Evolutionary conservation across 2,113 vertebrate species (phyloP).

Genomic region (Gobio gobio): DNA sequence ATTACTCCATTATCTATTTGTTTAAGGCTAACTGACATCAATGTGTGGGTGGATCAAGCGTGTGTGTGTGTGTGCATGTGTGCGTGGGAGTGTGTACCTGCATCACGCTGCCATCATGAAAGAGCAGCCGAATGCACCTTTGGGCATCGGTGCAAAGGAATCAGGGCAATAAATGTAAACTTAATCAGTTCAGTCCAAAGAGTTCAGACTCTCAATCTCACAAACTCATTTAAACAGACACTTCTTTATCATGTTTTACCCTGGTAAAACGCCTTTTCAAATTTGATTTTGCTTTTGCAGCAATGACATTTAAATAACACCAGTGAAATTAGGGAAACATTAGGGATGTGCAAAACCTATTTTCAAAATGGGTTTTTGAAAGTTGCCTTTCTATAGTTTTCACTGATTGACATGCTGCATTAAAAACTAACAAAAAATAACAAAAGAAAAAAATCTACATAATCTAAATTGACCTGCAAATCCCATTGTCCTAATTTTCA

Average conservation of each 20-base stretch:
- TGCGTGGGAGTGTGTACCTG: slow-evolving; percentile 60
- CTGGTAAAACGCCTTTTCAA: neutral
- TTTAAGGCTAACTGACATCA: slow-evolving; percentile 40
- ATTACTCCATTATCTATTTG: slow-evolving; percentile 28
- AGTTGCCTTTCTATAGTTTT: neutral
- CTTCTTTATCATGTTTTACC: neutral
- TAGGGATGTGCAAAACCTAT: neutral
- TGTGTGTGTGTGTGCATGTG: slow-evolving; percentile 29
- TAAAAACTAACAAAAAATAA: neutral
- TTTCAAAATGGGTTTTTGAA: neutral
- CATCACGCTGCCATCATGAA: slow-evolving; percentile 50
- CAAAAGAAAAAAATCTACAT: neutral
- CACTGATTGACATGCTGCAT: neutral
- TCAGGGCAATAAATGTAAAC: slow-evolving; percentile 56
- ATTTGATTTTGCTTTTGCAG: neutral
- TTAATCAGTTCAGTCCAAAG: slow-evolving; percentile 69
- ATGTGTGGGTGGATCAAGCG: slow-evolving; percentile 50
- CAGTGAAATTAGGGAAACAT: too few relatives aligned
- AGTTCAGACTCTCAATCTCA: slow-evolving; percentile 42
- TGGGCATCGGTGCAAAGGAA: slow-evolving; percentile 56
- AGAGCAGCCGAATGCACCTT: slow-evolving; percentile 45
- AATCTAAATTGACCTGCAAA: neutral
- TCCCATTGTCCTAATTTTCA: too few relatives aligned
- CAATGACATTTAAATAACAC: too few relatives aligned
- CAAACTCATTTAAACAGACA: slow-evolving; percentile 5